These are phyloP conservation scores for Drosophila bocqueti DNA, from an alignment of 1,140 invertebrate species.

Conservation along the genomic window DNA sequence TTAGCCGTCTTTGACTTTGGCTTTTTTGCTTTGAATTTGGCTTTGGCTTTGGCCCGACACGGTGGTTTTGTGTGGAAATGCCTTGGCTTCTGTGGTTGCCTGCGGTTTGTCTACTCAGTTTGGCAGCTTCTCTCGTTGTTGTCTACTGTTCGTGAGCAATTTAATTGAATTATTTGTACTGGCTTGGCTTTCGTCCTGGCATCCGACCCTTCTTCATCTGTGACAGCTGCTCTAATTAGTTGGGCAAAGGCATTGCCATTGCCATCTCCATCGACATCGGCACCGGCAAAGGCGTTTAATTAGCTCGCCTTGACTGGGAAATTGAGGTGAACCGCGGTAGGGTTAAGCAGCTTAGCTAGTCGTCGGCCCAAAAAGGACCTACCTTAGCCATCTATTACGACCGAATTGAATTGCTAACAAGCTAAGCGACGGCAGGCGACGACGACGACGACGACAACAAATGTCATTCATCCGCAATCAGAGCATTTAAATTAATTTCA, in stretches of 20 bases:
- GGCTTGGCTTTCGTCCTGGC: conserved; percentile 23
- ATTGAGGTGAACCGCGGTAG: conserved; percentile 70
- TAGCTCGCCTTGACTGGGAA: conserved; percentile 52
- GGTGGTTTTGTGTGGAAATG: conserved; percentile 47
- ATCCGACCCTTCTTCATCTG: conserved; percentile 38
- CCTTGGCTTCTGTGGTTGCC: conserved; percentile 45
- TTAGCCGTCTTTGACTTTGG: conserved; percentile 22
- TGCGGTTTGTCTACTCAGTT: conserved; percentile 46
- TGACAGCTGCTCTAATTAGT: conserved; percentile 77
- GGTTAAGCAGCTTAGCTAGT: conserved; percentile 65
- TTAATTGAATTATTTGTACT: conserved; percentile 80
- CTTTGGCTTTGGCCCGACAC: conserved; percentile 55
- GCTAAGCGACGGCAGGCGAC: conserved; percentile 29
- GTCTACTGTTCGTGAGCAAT: conserved; percentile 46
- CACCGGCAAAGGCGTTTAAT: conserved; percentile 66
- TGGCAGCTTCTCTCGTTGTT: not conserved
- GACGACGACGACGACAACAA: conserved; percentile 27
- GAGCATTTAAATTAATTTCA: conserved; percentile 73
- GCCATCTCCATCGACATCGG: not conserved
- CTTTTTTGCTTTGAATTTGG: conserved; percentile 7
- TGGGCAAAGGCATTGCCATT: conserved; percentile 28
- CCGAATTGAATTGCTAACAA: conserved; percentile 65
- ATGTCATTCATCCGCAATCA: conserved; percentile 51
- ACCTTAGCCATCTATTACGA: conserved; percentile 52
- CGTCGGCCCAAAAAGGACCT: conserved; percentile 28